Base-by-base conservation (phyloP, 2,113 vertebrate genomes). In the Bujurquina vittata region DNA sequence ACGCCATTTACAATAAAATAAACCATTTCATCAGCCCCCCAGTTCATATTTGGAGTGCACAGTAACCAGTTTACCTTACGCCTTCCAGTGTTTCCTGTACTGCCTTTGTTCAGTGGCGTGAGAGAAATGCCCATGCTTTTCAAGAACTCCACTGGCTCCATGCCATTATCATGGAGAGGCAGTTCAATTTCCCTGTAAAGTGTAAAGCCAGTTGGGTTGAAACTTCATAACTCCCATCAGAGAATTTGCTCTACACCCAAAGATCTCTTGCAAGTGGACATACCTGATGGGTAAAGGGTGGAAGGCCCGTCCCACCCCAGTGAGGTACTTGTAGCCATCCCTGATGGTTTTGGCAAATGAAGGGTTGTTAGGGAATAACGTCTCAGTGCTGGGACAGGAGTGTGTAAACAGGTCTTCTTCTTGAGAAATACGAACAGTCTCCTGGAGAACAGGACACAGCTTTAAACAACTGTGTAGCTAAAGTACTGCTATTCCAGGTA, bases 41-140 rank as follows among this genome's bases (percentile, higher is more conserved):
- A 49, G 40, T 29, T 69, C 23, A 49, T 69, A 69, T 11, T 69
- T 69, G 2, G 65, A 69, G 26, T 29, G 5, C 23, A 52, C 29
- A 69, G 17, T 52, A 69, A 56, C 1, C 18, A 18, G 40, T 67
- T 10, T 82, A 93, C 91, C 92, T 84, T 94, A 8, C 49, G 84
- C 69, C 56, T 69, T 49, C 60, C 60, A 9, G 5, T 2, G 3
- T 74, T 69, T 63, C 88, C 83, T 26, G 61, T 67, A 23, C 75
- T 72, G 14, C 90, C 81, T 2, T 96, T 94, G 3, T 89, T 91
- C 23, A 96, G 84, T 3, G 94, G 94, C 6, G 93, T 95, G n/a
- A 96, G 93, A 46, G 95, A 95, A 86, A 96, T 96, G 58, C 96
- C 96, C 95, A 96, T 96, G 90, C 94, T 95, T 75, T 94, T 96